Percentiles rank a stretch among this genome's conserved stretches.
These are phyloP conservation scores for Salticus scenicus DNA, from an alignment of 2,888 invertebrate species.

Conservation along the genomic window DNA sequence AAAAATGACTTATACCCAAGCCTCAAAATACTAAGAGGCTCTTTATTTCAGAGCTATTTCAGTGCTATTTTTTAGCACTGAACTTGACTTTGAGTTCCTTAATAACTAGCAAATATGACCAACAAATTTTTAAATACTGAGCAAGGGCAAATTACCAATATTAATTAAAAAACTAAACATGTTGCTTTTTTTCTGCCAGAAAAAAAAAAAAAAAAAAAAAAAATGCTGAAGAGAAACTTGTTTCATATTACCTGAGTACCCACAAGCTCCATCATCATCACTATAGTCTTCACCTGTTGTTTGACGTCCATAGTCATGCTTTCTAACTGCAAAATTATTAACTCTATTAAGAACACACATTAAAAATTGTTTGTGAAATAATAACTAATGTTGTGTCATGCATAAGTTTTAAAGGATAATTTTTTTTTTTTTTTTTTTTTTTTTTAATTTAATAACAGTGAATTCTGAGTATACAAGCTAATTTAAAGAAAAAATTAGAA, in stretches of 20 bases:
- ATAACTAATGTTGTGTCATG: no score
- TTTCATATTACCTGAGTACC: slow-evolving; percentile 70
- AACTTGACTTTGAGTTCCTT: no score
- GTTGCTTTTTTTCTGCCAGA: not conserved
- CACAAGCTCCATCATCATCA: slow-evolving; percentile 80
- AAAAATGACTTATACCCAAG: no score
- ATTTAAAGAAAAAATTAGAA: no score
- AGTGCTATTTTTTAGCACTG: no score
- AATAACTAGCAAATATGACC: not conserved
- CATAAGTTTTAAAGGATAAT: no score
- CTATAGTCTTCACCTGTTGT: slow-evolving; percentile 82
- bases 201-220: slow-evolving; percentile 21
- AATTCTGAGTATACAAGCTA: no score
- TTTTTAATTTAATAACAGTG: no score
- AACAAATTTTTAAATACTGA: not conserved
- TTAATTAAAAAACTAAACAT: not conserved
- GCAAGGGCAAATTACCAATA: not conserved
- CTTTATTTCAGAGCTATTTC: no score
- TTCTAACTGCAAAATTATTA: slow-evolving; percentile 81
- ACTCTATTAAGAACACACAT: not conserved
- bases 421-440: no score
- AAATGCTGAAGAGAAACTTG: no score
- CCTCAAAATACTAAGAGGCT: no score
- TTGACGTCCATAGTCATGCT: slow-evolving; percentile 92
- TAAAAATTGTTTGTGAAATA: not conserved